Conservation (phyloP, 2,797 vertebrate species). For the Sebastes kiyomatsui region DNA sequence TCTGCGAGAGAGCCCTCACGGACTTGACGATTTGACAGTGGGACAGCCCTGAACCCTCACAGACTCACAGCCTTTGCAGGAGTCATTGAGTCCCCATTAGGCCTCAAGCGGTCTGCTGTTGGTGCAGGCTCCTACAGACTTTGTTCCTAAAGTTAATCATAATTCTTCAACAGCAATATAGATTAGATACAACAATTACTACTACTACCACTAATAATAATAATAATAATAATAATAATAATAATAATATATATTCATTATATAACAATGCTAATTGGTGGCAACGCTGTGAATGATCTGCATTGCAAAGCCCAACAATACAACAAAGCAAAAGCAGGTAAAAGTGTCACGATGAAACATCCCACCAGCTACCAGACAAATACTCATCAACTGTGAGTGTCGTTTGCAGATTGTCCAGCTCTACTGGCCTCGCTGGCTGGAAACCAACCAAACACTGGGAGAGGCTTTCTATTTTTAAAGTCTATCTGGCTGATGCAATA, state of each 20-base stretch:
- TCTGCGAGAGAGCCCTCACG: too few relatives aligned
- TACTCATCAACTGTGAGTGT: neutral
- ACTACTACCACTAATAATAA: neutral
- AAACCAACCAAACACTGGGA: neutral
- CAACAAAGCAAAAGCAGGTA: neutral
- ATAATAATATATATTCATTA: neutral
- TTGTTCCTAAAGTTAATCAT: neutral
- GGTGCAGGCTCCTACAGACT: neutral
- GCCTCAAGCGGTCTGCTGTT: neutral
- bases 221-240: neutral
- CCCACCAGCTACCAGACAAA: neutral
- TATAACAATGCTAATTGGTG: neutral
- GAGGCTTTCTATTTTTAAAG: slow-evolving; percentile 22
- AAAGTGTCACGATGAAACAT: neutral
- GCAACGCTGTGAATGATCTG: neutral
- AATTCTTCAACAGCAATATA: neutral
- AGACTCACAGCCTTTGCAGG: too few relatives aligned
- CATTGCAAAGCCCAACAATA: neutral
- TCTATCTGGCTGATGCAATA: neutral
- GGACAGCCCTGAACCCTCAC: too few relatives aligned
- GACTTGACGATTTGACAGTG: too few relatives aligned
- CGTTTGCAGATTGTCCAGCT: neutral
- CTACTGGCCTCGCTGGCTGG: neutral
- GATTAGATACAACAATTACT: neutral
- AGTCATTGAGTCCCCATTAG: neutral